Base-by-base conservation (phyloP, 1,140 invertebrate genomes). In the Zaprionus gabonicus region DNA sequence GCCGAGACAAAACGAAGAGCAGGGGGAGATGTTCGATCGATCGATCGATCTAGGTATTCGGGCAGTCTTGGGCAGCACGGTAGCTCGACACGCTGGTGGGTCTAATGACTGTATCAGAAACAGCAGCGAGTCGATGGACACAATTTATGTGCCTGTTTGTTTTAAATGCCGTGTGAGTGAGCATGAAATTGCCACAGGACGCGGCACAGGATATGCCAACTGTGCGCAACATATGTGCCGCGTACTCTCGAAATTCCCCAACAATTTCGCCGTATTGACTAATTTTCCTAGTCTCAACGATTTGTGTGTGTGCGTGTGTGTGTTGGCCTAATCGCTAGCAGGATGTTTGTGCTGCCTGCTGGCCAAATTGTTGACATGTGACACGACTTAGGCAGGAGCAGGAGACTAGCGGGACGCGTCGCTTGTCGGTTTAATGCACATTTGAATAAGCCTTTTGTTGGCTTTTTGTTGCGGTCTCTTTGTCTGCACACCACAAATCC, bases 371-470 rank as follows among this genome's bases (percentile, higher is more conserved):
- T 78, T 78, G 76, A 75, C 76, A 78, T 78, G 71, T 78, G 76
- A 78, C 65, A 75, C 44, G 76, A 78, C 76, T 78, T 78, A 78
- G 56, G 3, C 27, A 23, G 23, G 7, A 44, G 44, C n/a, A 25
- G 46, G 25, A 53, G 9, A 34, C 31, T 34, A 34, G 12, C 27
- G 28, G 15, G 27, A 57, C 12, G 57, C 44, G 46, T 46, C 17
- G 41, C 41, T 17, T 44, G 15, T 44, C 41, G 41, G 41, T 17
- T 17, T 46, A 66, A 67, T 68, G 67, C 59, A 63, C 60, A 78
- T 75, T 75, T 66, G 69, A 78, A 78, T 78, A 78, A 78, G 76
- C 76, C 76, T 75, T 78, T 70, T 78, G 76, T 75, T 69, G 66
- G 58, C 71, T 74, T 69, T 78, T 69, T 78, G 57, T 73, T 60